Base-by-base conservation (phyloP, 1,140 invertebrate species). In the Nebria ingens region DNA sequence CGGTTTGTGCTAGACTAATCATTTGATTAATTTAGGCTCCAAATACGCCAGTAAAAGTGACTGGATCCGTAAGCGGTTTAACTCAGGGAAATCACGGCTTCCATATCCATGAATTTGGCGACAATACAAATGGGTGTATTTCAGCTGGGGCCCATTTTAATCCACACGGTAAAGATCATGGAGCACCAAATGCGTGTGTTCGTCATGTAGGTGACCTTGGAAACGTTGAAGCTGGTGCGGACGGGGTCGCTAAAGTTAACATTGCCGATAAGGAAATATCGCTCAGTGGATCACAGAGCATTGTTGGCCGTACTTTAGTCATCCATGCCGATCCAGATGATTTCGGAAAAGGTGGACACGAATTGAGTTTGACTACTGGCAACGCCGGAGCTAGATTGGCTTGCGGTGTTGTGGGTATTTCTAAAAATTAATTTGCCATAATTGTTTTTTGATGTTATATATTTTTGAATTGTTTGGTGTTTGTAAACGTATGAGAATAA, bases 101-200 rank as follows among this genome's bases (percentile, higher is more conserved):
- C 75, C 97, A 99, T 70, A 82, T 99, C 53, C 97, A 99, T 68
- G 87, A 98, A 75, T 97, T 93, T 70, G 97, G 96, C 1, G 95
- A 98, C 69, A 90, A 92, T 59, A 95, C 93, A 29, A 94, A 97
- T 70, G 93, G 95, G 0, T 99, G 97, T 71, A 92, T 84, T 2
- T 94, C 91, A 52, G 93, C 96, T 17, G 97, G 95, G 0, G 77
- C 91, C 0, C 97, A 99, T 74, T 99, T 93, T 74, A 99, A 99
- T 75, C 96, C 95, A 0, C 62, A 74, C 50, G 80, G 81, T 55
- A 86, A 87, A 63, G 86, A 85, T 1, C 96, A 98, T 69, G 95
- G 92, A 6, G 89, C 78, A 12, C 94, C 93, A 6, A 67, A 67
- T 20, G 82, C 89, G 59, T 68, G 67, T 12, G 75, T 81, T 1